Evolutionary conservation across 2,113 vertebrate species (phyloP).

Genomic region (Numida meleagris): DNA sequence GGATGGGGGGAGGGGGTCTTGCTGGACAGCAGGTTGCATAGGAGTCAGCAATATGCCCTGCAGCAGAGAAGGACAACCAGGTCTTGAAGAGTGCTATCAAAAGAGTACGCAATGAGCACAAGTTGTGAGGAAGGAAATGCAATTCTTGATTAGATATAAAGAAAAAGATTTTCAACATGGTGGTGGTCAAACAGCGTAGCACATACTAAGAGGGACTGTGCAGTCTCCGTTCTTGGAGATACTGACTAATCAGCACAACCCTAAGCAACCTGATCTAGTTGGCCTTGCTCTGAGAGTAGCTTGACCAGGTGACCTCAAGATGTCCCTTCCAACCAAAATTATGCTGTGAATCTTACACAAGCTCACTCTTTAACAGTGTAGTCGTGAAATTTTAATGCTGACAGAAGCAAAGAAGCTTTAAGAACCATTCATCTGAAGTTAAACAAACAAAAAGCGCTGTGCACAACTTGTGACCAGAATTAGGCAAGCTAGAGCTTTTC

Average conservation of each 20-base stretch:
- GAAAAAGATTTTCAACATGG: accelerated
- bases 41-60: not conserved
- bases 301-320: conserved; percentile 40
- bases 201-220: not conserved
- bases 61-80: not conserved
- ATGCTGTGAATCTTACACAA: not conserved
- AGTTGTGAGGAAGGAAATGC: not conserved
- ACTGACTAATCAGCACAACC: not conserved
- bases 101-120: not conserved
- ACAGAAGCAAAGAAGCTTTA: conserved; percentile 10
- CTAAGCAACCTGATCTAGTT: not conserved
- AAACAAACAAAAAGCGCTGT: not conserved
- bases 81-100: not conserved
- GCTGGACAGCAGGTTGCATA: not conserved
- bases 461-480: not conserved
- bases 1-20: not conserved
- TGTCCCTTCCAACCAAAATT: conserved; percentile 34
- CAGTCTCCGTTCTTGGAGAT: not conserved
- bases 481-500: not conserved
- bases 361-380: not conserved
- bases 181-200: not conserved
- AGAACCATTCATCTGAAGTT: not conserved
- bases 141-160: not conserved
- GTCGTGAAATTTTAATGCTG: conserved; percentile 37
- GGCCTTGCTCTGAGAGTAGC: not conserved